Evolutionary conservation across 2,113 vertebrate species (phyloP).

Genomic region (Nerophis lumbriciformis): DNA sequence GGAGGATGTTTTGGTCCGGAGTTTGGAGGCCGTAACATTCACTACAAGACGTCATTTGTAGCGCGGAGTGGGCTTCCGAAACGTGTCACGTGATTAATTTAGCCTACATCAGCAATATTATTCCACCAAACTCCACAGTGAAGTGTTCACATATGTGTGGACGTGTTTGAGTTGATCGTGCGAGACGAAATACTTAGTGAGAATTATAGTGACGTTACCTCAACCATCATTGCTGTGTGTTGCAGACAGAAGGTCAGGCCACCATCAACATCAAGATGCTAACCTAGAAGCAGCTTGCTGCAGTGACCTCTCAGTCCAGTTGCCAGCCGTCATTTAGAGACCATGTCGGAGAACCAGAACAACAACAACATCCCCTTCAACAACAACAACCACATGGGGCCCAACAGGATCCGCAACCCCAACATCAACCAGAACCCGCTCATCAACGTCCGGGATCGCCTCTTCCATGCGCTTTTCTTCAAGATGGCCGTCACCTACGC

Average conservation of each 20-base stretch:
- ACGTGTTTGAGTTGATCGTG: no score
- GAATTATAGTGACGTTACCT: no score
- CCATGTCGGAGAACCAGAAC: constrained; percentile 87
- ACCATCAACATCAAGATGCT: constrained; percentile 24
- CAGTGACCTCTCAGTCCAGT: constrained; percentile 9
- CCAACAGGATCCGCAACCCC: constrained; percentile 80
- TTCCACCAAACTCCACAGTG: no score
- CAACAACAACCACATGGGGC: constrained; percentile 64
- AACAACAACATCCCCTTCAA: constrained; percentile 74
- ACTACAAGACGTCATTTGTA: no score
- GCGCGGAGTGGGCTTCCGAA: no score
- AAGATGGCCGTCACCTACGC: constrained; percentile 99
- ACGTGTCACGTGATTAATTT: no score
- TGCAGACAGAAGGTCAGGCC: no score
- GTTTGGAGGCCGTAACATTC: no score
- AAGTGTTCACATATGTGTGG: no score
- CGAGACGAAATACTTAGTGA: no score
- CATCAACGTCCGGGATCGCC: constrained; percentile 93
- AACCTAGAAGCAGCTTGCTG: constrained; percentile 27
- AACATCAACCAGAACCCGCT: constrained; percentile 95
- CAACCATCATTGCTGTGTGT: no score
- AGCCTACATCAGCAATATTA: no score
- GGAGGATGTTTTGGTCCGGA: neutral
- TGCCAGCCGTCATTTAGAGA: constrained; percentile 16
- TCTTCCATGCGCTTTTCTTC: constrained; percentile 97